A percentile compares a stretch with the other conserved stretches of the same genome.
These are phyloP conservation scores for Rhabdophis nuchalis DNA, from an alignment of 2,797 vertebrate species.

Conservation along the genomic window DNA sequence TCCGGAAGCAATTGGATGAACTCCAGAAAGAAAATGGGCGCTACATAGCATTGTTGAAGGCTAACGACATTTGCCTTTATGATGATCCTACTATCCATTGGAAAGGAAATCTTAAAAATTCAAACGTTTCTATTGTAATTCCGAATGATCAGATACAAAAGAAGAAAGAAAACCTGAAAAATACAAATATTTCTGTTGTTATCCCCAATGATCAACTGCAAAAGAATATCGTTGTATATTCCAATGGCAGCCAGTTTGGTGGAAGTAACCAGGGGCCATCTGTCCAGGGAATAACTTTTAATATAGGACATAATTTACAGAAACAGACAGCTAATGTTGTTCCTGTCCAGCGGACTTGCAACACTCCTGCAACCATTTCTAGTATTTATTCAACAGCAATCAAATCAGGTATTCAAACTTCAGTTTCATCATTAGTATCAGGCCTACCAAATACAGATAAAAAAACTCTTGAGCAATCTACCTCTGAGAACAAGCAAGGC, in stretches of 20 bases:
- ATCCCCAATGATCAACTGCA: constrained; percentile 85
- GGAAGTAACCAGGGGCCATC: constrained; percentile 78
- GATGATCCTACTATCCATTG: constrained; percentile 96
- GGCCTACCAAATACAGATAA: constrained; percentile 75
- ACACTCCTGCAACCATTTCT: constrained; percentile 77
- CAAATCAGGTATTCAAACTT: constrained; percentile 69
- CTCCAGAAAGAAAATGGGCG: constrained; percentile 90
- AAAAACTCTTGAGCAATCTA: constrained; percentile 74
- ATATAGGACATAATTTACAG: constrained; percentile 74
- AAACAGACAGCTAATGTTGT: constrained; percentile 85
- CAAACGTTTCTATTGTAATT: constrained; percentile 89
- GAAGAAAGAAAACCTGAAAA: constrained; percentile 74
- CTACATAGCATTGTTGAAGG: constrained; percentile 94
- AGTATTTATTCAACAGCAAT: constrained; percentile 73
- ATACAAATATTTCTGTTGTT: constrained; percentile 87
- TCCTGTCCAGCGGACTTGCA: constrained; percentile 81
- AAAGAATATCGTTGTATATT: constrained; percentile 92
- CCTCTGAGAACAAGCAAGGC: constrained; percentile 44
- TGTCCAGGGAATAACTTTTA: constrained; percentile 75
- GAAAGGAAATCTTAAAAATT: constrained; percentile 89
- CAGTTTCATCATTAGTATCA: constrained; percentile 70
- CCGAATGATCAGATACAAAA: constrained; percentile 87
- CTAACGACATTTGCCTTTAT: constrained; percentile 91
- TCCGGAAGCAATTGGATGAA: constrained; percentile 88
- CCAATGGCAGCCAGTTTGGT: constrained; percentile 81